Conservation (phyloP, 2,113 vertebrate species). For the Myiopsitta monachus region DNA sequence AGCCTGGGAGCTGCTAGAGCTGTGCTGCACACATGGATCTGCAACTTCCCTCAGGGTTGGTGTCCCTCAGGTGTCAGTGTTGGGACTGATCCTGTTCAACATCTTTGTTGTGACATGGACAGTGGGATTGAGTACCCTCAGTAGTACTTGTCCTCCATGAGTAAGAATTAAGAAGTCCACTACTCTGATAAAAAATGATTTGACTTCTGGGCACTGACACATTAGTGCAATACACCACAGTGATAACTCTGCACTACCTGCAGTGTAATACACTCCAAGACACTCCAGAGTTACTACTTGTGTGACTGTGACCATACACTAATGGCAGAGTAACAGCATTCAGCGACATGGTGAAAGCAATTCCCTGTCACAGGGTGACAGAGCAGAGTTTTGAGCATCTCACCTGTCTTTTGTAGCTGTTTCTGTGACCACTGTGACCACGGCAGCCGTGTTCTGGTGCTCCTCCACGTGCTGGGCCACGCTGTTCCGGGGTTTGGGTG, state of each 20-base stretch:
- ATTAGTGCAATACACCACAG: accelerated
- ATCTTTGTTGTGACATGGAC: background rate
- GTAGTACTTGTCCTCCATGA: background rate
- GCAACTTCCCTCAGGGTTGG: background rate
- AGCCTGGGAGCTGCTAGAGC: background rate
- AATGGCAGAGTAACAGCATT: accelerated
- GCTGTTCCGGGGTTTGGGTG: background rate
- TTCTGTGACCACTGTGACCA: background rate
- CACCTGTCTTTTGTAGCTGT: constrained; percentile 67
- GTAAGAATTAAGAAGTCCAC: background rate
- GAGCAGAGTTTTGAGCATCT: background rate
- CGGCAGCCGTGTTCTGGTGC: background rate
- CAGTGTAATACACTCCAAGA: accelerated
- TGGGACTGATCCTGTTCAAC: background rate
- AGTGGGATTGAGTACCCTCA: background rate
- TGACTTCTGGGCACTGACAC: too few species aligned
- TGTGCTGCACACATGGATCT: accelerated
- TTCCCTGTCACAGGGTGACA: background rate
- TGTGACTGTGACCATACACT: accelerated
- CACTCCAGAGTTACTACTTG: accelerated
- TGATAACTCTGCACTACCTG: accelerated
- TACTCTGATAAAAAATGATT: background rate
- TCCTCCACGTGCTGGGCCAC: background rate
- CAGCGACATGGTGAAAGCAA: accelerated
- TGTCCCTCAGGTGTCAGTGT: background rate